Conservation (phyloP, 1,140 invertebrate genomes). For the Nomia melanderi region DNA sequence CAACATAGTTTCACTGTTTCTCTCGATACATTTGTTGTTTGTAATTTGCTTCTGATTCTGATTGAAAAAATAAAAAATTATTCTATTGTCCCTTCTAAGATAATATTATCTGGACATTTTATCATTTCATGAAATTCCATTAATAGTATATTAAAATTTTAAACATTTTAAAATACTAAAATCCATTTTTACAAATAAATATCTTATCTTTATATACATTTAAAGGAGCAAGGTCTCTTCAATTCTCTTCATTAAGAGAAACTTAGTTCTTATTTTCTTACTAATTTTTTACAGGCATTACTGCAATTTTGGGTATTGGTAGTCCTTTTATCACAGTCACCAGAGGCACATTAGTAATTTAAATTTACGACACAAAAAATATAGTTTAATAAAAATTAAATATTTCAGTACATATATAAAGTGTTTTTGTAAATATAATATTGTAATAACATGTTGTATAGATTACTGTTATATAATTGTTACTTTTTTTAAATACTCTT, state of each 20-base stretch:
- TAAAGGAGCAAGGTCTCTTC: too few species aligned
- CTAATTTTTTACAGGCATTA: constrained; percentile 81
- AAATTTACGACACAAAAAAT: constrained; percentile 6
- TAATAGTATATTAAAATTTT: too few species aligned
- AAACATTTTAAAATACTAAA: too few species aligned
- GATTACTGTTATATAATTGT: constrained; percentile 3
- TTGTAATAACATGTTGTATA: not conserved
- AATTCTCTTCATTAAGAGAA: not conserved
- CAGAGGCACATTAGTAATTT: constrained; percentile 82
- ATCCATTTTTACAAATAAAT: too few species aligned
- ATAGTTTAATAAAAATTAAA: not conserved
- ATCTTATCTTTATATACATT: too few species aligned
- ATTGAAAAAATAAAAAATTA: not conserved
- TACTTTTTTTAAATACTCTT: constrained; percentile 4
- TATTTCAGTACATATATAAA: not conserved
- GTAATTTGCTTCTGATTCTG: not conserved
- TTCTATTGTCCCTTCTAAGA: too few species aligned
- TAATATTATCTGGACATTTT: too few species aligned
- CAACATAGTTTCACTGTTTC: not conserved
- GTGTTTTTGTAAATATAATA: constrained; percentile 41
- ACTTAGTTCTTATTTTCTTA: constrained; percentile 51
- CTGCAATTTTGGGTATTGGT: constrained; percentile 88
- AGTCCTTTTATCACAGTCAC: constrained; percentile 86
- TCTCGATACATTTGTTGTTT: not conserved
- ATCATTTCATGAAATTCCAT: too few species aligned